Base-by-base conservation (phyloP, 2,797 vertebrate genomes). In the Tamandua tetradactyla region DNA sequence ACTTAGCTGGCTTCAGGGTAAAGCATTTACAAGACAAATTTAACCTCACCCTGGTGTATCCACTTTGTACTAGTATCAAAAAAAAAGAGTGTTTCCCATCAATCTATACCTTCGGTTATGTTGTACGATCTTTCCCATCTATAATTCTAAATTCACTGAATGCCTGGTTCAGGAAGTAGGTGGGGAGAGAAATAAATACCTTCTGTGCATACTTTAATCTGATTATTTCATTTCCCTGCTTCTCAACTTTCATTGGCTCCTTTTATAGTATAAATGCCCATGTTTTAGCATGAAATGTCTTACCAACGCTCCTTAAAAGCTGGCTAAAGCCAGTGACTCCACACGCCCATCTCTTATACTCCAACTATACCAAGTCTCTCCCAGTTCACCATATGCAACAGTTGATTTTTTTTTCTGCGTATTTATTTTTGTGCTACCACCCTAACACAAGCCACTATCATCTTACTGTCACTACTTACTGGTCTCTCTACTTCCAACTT, bases 21-120 rank as follows among this genome's bases (percentile, higher is more conserved):
- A 40, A 87, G 59, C 68, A 71, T 80, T 87, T 64, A 74, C 20
- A 94, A 90, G 93, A 95, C 44, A 62, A 87, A 52, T 64, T 92
- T 76, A 91, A 52, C 78, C 66, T 90, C 55, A 30, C 80, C 42
- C 76, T 91, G 64, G 75, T 14, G n/a, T n/a, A 71, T 44, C 66
- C 87, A 87, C 81, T 75, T 18, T 32, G n/a, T 89, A 81, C 80
- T 64, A 17, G 66, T 91, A 64, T 5, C 64, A 55, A 55, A 55
- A 55, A 13, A 76, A 87, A 93, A 32, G 59, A 57, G 59, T 11
- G 11, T 15, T 52, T 61, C 52, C 82, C 74, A 83, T 89, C 55
- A 12, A 76, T 68, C 87, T 87, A 42, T 62, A 62, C 68, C 72
- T 37, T 35, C 35, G 7, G 40, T 9, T 15, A 47, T 15, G 35